Evolutionary conservation across 2,888 invertebrate species (phyloP), one percentile per base, ranked within the genome.

Genomic region (Netelia melanura): DNA sequence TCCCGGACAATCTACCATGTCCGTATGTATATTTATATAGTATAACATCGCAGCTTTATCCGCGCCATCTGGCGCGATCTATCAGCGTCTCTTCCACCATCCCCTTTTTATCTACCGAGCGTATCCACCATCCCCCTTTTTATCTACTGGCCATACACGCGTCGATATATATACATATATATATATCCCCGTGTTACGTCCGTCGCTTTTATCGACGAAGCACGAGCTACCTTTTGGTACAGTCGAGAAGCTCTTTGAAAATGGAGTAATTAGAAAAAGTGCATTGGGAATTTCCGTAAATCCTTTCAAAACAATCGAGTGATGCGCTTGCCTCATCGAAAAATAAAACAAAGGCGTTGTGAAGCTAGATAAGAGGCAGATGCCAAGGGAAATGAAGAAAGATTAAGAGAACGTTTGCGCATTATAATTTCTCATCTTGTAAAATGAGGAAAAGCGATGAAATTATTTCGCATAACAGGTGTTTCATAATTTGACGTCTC

Each of bases 381-480:
- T 8, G 6, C 6, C 38, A 6, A 5, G 38, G 71, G 54, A 61
- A 79, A 64, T 44, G 67, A 61, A 58, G 17, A 43, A 70, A 30
- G 67, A 10, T 3, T 23, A 21, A 56, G 25, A 23, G 65, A 65
- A 70, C 81, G 71, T 85, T 81, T 83, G 72, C 77, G 83, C 67
- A 81, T 78, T 84, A 72, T 62, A 61, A 82, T 84, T 38, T 81
- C 76, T n/a, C 44, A 68, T 67, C 44, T 43, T 56, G 54, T 17
- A 43, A 48, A 25, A 54, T 79, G 81, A 79, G 86, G 88, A 85
- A 72, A 85, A 81, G 77, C 83, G 86, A 91, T 91, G 88, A 87
- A 91, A 89, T 90, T 89, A 91, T 92, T 92, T 90, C 87, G 88
- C 83, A 86, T 89, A 91, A 91, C 93, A 93, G 92, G 91, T 93